Conservation (phyloP, 2,888 invertebrate genomes). For the Schrankia costaestrigalis region DNA sequence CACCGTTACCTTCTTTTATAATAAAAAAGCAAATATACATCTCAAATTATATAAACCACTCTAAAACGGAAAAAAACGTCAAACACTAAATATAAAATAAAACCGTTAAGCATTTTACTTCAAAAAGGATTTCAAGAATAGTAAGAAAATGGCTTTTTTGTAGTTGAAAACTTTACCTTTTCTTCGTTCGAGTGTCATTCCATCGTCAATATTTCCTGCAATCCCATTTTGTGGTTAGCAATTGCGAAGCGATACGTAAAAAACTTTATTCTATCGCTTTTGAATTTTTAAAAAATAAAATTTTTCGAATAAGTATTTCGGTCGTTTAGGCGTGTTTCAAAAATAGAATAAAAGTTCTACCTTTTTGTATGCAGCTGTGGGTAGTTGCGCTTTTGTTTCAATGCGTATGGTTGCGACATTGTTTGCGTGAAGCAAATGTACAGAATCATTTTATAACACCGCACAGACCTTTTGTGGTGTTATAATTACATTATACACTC, state of each 20-base stretch:
- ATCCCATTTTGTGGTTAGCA: slow-evolving; percentile 36
- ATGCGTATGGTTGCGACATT: no score
- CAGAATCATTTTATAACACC: no score
- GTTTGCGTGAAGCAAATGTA: no score
- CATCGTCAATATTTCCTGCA: slow-evolving; percentile 42
- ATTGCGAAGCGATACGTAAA: slow-evolving; percentile 23
- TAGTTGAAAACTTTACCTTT: slow-evolving; percentile 44
- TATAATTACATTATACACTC: no score
- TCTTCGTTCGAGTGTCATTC: slow-evolving; percentile 48
- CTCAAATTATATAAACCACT: neutral
- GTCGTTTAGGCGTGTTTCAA: slow-evolving; percentile 17
- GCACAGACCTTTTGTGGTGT: no score
- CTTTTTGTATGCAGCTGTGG: no score
- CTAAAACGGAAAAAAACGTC: neutral
- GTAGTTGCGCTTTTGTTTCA: neutral
- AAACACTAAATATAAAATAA: slow-evolving; percentile 29
- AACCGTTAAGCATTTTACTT: slow-evolving; percentile 37
- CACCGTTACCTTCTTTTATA: no score
- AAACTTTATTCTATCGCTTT: slow-evolving; percentile 28
- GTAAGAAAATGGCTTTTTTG: slow-evolving; percentile 51
- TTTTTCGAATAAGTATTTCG: slow-evolving; percentile 16
- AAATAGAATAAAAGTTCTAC: neutral
- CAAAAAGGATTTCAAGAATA: slow-evolving; percentile 34
- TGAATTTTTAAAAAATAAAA: slow-evolving; percentile 18
- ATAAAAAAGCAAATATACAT: no score